Base-by-base conservation (phyloP, 2,797 vertebrate genomes). In the Triplophysa bombifrons region DNA sequence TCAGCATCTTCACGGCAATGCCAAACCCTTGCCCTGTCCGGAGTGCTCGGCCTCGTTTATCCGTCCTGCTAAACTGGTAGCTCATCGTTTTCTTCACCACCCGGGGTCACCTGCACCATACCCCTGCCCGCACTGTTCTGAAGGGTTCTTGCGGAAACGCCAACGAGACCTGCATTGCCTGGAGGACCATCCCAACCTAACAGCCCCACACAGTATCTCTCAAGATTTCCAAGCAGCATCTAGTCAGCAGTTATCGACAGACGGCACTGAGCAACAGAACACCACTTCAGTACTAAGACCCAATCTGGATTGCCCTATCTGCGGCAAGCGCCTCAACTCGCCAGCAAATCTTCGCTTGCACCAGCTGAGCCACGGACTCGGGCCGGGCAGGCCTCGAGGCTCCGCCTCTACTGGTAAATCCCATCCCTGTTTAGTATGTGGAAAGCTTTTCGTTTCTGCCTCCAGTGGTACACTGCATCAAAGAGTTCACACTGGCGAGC, bases 401-500 rank as follows among this genome's bases (percentile, higher is more conserved):
- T 79, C 76, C 50, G 48, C 80, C 69, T 51, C 56, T 44, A 63
- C 82, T 10, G 80, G 71, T 1, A 93, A 92, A 81, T 90, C 90
- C 68, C 91, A 95, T 80, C 92, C 91, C 68, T 96, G 95, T 66
- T 88, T 91, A 0, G 85, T 93, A 41, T 96, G 95, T 4, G 92
- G 93, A 6, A 96, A 96, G 82, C 86, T 92, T 68, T 96, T 96
- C 2, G 92, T 94, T 61, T 95, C 94, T 0, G 92, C 94, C 3
- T 95, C 94, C 0, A 93, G 93, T 20, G 89, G 95, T 0, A 91
- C 92, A 0, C 91, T 96, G 4, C 95, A 96, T 83, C 92, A 94
- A 75, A 89, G 95, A 0, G 93, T 94, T 55, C 96, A 97, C 93
- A 96, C 95, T 0, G 95, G 95, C 0, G 96, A 97, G 88, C 93